Evolutionary conservation across 2,113 vertebrate species (phyloP).

Genomic region (Heliornis fulica): DNA sequence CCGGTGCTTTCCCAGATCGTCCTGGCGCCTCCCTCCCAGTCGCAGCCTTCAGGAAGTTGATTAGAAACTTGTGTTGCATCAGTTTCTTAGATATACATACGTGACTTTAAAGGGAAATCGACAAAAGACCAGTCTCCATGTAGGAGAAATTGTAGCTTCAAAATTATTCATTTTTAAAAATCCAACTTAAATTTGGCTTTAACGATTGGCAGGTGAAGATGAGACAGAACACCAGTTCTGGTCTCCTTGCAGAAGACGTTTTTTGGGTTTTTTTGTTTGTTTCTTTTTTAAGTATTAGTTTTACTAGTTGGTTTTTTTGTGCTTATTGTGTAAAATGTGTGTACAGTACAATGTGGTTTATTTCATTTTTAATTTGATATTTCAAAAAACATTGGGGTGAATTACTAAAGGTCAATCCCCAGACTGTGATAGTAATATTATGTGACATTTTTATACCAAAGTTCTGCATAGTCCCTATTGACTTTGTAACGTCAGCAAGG

Average conservation of each 20-base stretch:
- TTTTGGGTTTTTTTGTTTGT: no score
- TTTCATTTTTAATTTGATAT: conserved; percentile 76
- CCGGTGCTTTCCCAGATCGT: conserved; percentile 79
- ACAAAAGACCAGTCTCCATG: conserved; percentile 79
- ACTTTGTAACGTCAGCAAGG: conserved; percentile 71
- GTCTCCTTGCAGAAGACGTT: conserved; percentile 76
- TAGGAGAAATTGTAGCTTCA: conserved; percentile 78
- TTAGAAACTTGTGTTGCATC: conserved; percentile 68
- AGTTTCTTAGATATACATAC: conserved; percentile 71
- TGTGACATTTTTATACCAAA: conserved; percentile 88
- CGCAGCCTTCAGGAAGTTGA: conserved; percentile 93
- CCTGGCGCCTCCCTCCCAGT: conserved; percentile 77
- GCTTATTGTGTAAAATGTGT: conserved; percentile 77
- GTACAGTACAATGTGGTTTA: conserved; percentile 78
- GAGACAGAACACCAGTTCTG: conserved; percentile 79
- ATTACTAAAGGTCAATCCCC: conserved; percentile 70
- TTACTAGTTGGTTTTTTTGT: conserved; percentile 77
- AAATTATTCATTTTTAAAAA: conserved; percentile 72
- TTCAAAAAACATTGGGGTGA: conserved; percentile 75
- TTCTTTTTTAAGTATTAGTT: conserved; percentile 74
- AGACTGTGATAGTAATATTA: conserved; percentile 72
- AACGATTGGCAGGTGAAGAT: conserved; percentile 73
- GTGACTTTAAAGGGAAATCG: conserved; percentile 81
- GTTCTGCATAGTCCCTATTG: conserved; percentile 81
- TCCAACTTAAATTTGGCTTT: conserved; percentile 79